phyloP scores from a whole-genome alignment of 2,888 invertebrate genomes.

The Agriopis leucophaearia region DNA sequence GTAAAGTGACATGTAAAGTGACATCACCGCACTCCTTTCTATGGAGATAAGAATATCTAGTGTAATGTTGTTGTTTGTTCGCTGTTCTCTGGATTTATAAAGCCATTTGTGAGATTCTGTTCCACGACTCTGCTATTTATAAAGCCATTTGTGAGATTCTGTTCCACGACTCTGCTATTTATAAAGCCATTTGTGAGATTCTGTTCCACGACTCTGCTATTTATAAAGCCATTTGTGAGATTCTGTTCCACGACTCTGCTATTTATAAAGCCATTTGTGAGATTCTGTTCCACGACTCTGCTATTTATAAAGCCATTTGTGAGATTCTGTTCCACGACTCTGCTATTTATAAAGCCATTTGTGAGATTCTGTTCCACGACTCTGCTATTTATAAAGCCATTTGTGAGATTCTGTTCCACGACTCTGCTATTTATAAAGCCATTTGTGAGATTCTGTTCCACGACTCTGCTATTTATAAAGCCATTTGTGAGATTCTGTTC shows the following conservation, averaged over 20 bases:
- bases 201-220: constrained; percentile 13
- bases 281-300: constrained; percentile 15
- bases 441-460: constrained; percentile 15
- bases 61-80: constrained; percentile 20
- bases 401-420: constrained; percentile 15
- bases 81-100: constrained; percentile 11
- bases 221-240: constrained; percentile 23
- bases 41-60: constrained; percentile 1
- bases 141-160: constrained; percentile 23
- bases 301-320: constrained; percentile 24
- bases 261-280: constrained; percentile 23
- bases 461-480: constrained; percentile 24
- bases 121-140: constrained; percentile 4
- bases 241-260: constrained; percentile 14
- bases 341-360: constrained; percentile 26
- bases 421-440: constrained; percentile 25
- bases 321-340: constrained; percentile 15
- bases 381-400: constrained; percentile 25
- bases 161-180: constrained; percentile 13
- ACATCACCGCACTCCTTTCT: neutral
- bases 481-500: constrained; percentile 19
- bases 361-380: constrained; percentile 15
- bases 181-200: constrained; percentile 24
- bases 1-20: no score
- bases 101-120: constrained; percentile 21